These are phyloP conservation scores for Falcunculus frontatus DNA, from an alignment of 2,113 vertebrate genomes.

Conservation along the genomic window DNA sequence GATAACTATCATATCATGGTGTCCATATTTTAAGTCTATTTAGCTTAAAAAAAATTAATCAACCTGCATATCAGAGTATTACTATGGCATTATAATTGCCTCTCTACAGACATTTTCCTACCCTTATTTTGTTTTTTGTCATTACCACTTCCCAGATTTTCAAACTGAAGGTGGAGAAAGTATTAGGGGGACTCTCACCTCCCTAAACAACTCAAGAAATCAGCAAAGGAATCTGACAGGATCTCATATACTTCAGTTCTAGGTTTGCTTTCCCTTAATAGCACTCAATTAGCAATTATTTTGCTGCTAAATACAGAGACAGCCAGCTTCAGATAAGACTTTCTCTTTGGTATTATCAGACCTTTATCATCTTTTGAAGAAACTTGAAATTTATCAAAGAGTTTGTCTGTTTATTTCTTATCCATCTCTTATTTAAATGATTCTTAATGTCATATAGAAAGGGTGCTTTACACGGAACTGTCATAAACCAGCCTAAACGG, in stretches of 20 bases:
- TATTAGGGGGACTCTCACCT: neutral
- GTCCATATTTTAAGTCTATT: neutral
- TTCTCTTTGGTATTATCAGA: neutral
- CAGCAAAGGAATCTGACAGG: neutral
- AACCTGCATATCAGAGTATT: neutral
- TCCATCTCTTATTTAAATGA: neutral
- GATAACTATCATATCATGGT: neutral
- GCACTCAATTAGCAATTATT: neutral
- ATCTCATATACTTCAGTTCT: neutral
- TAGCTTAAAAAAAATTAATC: neutral
- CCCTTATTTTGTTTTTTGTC: neutral
- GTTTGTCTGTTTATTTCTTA: neutral
- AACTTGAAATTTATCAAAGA: neutral
- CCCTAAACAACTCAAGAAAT: neutral
- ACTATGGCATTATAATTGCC: neutral
- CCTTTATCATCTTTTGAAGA: neutral
- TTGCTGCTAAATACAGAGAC: neutral
- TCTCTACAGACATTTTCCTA: neutral
- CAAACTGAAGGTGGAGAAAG: neutral
- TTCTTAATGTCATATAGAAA: constrained; percentile 9
- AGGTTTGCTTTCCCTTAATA: neutral
- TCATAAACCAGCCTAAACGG: neutral
- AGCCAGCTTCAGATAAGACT: neutral
- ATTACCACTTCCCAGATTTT: neutral
- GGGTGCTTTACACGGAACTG: neutral